These are phyloP conservation scores for Pagetopsis macropterus DNA, from an alignment of 2,797 vertebrate species.

Conservation along the genomic window DNA sequence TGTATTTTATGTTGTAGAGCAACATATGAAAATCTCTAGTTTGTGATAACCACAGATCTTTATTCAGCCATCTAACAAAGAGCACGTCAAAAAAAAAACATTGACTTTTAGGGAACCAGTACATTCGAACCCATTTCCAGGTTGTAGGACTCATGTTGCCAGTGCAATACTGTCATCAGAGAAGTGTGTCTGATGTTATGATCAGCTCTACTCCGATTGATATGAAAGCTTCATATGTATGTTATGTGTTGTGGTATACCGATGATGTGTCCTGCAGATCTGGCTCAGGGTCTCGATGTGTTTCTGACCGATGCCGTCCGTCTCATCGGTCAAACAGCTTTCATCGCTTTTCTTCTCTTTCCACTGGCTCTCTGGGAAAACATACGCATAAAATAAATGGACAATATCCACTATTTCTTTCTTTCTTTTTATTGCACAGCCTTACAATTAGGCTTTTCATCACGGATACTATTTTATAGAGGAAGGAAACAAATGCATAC, in stretches of 20 bases:
- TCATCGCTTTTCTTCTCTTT: constrained; percentile 71
- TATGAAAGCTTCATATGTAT: not conserved
- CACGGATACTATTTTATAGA: not conserved
- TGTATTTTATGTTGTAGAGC: too few species aligned
- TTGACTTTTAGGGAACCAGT: too few species aligned
- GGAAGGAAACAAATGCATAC: constrained; percentile 9
- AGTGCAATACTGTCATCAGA: too few species aligned
- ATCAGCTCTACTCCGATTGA: not conserved
- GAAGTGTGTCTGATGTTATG: too few species aligned
- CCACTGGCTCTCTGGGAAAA: constrained; percentile 88
- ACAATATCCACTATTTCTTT: not conserved
- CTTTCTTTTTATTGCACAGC: not conserved
- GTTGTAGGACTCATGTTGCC: too few species aligned
- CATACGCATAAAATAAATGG: not conserved
- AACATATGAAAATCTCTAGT: too few species aligned
- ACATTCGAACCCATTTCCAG: too few species aligned
- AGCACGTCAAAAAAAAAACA: too few species aligned
- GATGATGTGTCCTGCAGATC: constrained; percentile 91
- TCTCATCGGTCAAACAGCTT: constrained; percentile 59
- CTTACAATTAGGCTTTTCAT: not conserved
- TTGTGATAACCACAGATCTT: too few species aligned
- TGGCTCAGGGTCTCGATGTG: constrained; percentile 88
- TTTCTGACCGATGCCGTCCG: constrained; percentile 79
- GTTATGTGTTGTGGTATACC: constrained; percentile 76
- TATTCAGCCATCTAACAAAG: too few species aligned